These are phyloP conservation scores for Gymnorhina tibicen DNA, from an alignment of 2,113 vertebrate species.

Conservation along the genomic window DNA sequence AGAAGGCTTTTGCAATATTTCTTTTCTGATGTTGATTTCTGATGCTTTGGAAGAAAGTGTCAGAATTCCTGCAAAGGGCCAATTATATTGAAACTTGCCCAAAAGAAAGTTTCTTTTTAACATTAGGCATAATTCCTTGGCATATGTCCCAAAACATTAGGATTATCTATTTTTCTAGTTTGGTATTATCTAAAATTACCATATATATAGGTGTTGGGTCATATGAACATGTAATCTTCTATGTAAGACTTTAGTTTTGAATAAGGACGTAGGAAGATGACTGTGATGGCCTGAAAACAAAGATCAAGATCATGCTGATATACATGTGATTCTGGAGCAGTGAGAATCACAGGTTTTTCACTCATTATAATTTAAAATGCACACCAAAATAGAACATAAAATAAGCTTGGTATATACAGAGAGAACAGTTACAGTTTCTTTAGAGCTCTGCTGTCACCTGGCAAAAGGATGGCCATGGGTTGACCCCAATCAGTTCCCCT, in stretches of 20 bases:
- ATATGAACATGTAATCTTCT: background rate
- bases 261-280: background rate
- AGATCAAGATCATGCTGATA: background rate
- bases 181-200: background rate
- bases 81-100: background rate
- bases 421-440: background rate
- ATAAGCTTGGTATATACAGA: background rate
- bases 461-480: background rate
- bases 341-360: background rate
- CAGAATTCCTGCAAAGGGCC: background rate
- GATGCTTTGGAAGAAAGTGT: background rate
- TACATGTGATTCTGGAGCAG: background rate
- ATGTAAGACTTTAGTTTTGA: background rate
- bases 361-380: background rate
- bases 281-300: background rate
- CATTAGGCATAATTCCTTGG: background rate
- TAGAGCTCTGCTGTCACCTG: background rate
- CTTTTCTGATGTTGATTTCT: background rate
- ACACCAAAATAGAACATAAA: background rate
- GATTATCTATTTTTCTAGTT: background rate
- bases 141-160: background rate
- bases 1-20: background rate
- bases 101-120: background rate
- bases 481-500: background rate
- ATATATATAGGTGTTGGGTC: background rate